These are phyloP conservation scores for Erannis defoliaria DNA, from an alignment of 2,888 invertebrate species.

Conservation along the genomic window DNA sequence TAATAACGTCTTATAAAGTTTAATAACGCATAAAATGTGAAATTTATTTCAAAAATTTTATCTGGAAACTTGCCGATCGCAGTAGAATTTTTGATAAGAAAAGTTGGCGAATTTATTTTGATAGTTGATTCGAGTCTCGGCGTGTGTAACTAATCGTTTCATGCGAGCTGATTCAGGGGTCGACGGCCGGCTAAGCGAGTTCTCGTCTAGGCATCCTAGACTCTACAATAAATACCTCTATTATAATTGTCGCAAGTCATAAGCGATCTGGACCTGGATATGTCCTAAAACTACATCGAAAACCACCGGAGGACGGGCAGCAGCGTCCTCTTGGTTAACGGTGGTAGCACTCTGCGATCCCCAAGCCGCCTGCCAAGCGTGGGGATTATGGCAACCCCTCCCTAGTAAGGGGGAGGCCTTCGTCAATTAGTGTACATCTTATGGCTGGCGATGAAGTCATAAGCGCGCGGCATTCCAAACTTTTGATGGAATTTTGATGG, in stretches of 20 bases:
- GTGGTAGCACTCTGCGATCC: no score
- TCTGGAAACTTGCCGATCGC: slow-evolving; percentile 9
- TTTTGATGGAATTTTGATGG: no score
- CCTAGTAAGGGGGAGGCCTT: no score
- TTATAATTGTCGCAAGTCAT: neutral
- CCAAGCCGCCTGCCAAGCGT: no score
- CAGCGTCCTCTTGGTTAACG: no score
- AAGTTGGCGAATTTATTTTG: slow-evolving; percentile 39
- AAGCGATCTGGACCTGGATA: neutral
- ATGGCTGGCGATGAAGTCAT: no score
- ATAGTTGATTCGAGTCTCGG: slow-evolving; percentile 34
- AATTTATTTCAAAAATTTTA: slow-evolving; percentile 29
- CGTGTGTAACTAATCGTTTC: slow-evolving; percentile 45
- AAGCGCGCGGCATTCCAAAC: no score
- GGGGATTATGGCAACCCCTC: no score
- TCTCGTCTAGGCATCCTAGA: slow-evolving; percentile 42
- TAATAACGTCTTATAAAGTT: slow-evolving; percentile 14
- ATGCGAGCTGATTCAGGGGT: slow-evolving; percentile 37
- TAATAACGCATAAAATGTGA: slow-evolving; percentile 26
- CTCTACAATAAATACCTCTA: slow-evolving; percentile 30
- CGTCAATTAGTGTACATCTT: no score
- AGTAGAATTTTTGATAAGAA: slow-evolving; percentile 37
- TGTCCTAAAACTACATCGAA: no score
- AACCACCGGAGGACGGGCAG: no score
- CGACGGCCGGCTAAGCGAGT: slow-evolving; percentile 40